phyloP scores from a whole-genome alignment of 2,113 vertebrate species.

The Leiothrix lutea region DNA sequence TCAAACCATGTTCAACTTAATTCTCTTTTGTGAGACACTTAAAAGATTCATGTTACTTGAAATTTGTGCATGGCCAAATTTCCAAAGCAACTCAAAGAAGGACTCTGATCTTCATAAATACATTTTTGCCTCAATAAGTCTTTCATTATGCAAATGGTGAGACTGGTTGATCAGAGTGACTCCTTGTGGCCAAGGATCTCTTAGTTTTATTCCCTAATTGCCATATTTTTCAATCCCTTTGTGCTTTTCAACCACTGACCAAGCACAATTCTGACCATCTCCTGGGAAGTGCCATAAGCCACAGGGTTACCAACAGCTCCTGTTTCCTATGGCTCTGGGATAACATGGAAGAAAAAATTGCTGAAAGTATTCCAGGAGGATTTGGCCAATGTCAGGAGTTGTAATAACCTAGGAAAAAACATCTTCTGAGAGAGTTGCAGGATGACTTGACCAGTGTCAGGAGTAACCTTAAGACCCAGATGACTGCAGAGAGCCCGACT shows the following conservation, averaged over 20 bases:
- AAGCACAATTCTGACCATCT: neutral
- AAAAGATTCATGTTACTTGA: neutral
- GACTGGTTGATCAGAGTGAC: neutral
- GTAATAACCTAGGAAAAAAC: neutral
- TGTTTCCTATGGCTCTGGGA: neutral
- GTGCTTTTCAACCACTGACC: neutral
- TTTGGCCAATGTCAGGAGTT: neutral
- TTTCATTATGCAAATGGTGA: neutral
- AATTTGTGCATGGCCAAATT: neutral
- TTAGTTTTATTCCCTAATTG: neutral
- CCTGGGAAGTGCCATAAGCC: neutral
- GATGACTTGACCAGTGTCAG: neutral
- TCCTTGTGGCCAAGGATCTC: neutral
- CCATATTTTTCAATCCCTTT: neutral
- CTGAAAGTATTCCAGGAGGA: conserved; percentile 1
- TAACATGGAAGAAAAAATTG: neutral
- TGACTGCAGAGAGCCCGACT: neutral
- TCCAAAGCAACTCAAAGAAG: neutral
- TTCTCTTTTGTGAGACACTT: neutral
- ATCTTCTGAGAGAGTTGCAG: neutral
- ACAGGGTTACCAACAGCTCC: neutral
- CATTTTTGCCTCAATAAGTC: neutral
- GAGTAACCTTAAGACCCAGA: neutral
- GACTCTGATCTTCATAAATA: neutral
- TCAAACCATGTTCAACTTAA: neutral